Base-by-base conservation (phyloP, 2,888 invertebrate genomes). In the Phengaris alcon region DNA sequence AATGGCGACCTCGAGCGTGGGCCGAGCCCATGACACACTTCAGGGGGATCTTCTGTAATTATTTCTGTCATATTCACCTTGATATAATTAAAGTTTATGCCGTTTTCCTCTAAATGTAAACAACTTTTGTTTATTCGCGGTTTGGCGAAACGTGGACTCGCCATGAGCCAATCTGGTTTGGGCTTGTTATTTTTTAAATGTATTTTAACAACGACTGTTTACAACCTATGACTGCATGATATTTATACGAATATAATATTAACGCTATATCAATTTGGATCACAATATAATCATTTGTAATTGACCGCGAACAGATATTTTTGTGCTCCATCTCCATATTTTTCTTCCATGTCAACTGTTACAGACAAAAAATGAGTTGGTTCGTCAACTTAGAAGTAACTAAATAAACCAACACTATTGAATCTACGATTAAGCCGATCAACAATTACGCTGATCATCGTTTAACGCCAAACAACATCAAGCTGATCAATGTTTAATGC, bases 21-120 rank as follows among this genome's bases (percentile, higher is more conserved):
- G 92, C 84, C 78, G 90, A 88, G 93, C 90, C 93, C 93, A 88
- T 93, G 93, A 93, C 93, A 93, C 89, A 92, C 87, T 89, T 92
- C 84, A 84, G 84, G 85, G 87, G 87, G 88, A 88, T 88, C 86
- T 84, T 84, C 88, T 83, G 82, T 84, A 83, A 88, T 88, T 90
- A 91, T 91, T 90, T 91, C 86, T 88, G 91, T 88, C 87, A 75
- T 72, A 54, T 64, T 64, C 72, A 72, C 72, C 72, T 72, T 72
- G 72, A 72, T 72, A 72, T 72, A 52, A 54, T 75, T 75, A 57
- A 69, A 57, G 4, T n/a, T 68, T 70, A 15, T 8, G 55, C 80
- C 85, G 87, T 87, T 82, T 82, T 84, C 84, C 87, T 86, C 86
- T 12, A 64, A 64, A 86, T 84, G 80, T 83, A 78, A 79, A 82